Percentiles rank a stretch among this genome's conserved stretches.
phyloP scores from a whole-genome alignment of 2,888 invertebrate species.

The Ophion ventricosus region DNA sequence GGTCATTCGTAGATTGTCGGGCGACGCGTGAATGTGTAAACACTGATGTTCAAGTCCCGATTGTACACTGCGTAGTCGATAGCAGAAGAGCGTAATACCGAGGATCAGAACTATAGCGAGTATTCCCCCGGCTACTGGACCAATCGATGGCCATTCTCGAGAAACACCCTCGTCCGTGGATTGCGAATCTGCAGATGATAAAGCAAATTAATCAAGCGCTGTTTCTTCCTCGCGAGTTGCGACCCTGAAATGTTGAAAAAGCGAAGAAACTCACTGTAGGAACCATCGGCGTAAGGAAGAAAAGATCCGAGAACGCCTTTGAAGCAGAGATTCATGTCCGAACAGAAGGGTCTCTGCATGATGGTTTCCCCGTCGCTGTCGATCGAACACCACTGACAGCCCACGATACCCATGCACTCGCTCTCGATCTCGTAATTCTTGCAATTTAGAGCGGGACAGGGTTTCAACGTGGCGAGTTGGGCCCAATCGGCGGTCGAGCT shows the following conservation, averaged over 20 bases:
- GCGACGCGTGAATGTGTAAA: constrained; percentile 83
- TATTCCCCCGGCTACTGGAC: constrained; percentile 94
- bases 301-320: constrained; percentile 93
- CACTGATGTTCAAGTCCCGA: constrained; percentile 84
- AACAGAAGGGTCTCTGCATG: constrained; percentile 90
- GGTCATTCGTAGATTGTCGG: constrained; percentile 88
- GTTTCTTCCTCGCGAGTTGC: neutral
- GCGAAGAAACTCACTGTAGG: constrained; percentile 81
- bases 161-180: constrained; percentile 78
- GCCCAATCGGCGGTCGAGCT: constrained; percentile 75
- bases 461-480: constrained; percentile 84
- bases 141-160: constrained; percentile 87
- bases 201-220: neutral
- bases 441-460: constrained; percentile 89
- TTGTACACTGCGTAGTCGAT: constrained; percentile 86
- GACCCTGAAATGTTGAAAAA: too few species aligned
- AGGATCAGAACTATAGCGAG: constrained; percentile 92
- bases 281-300: constrained; percentile 92
- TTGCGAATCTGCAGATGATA: constrained; percentile 77
- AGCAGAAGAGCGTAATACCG: constrained; percentile 93
- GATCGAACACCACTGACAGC: constrained; percentile 96
- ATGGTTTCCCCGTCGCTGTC: constrained; percentile 90
- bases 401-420: constrained; percentile 89
- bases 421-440: constrained; percentile 87
- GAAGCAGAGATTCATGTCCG: constrained; percentile 92